These are phyloP conservation scores for Mobula hypostoma DNA, from an alignment of 2,113 vertebrate species.

Conservation along the genomic window DNA sequence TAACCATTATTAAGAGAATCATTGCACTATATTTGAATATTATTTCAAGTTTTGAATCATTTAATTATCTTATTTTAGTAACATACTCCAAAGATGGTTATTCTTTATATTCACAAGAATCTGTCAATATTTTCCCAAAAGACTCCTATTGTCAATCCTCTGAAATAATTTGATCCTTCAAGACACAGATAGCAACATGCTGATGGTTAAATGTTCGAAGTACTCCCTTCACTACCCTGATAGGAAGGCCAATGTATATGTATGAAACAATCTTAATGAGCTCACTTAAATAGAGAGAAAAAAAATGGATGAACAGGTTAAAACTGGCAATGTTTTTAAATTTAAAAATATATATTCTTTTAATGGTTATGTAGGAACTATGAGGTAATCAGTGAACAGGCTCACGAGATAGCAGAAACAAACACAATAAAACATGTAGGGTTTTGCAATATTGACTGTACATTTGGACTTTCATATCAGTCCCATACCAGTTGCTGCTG, in stretches of 20 bases:
- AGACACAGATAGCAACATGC: too few relatives aligned
- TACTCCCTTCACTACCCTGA: neutral
- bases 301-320: neutral
- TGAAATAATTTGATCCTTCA: neutral
- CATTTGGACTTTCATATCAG: constrained; percentile 33
- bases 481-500: neutral
- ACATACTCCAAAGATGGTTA: neutral
- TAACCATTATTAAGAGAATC: neutral
- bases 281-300: neutral
- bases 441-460: constrained; percentile 37
- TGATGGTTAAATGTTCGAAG: neutral
- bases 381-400: constrained; percentile 17
- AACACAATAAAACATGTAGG: constrained; percentile 32
- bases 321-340: neutral
- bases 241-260: too few relatives aligned
- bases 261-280: too few relatives aligned
- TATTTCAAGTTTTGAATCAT: neutral
- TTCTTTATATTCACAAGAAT: neutral
- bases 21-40: neutral
- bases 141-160: neutral
- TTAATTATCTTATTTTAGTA: constrained; percentile 1
- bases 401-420: constrained; percentile 29
- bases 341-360: neutral
- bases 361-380: neutral
- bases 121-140: neutral